A percentile compares a stretch with the other conserved stretches of the same genome.
phyloP scores from a whole-genome alignment of 2,113 vertebrate species.

The Myotis lucifugus region DNA sequence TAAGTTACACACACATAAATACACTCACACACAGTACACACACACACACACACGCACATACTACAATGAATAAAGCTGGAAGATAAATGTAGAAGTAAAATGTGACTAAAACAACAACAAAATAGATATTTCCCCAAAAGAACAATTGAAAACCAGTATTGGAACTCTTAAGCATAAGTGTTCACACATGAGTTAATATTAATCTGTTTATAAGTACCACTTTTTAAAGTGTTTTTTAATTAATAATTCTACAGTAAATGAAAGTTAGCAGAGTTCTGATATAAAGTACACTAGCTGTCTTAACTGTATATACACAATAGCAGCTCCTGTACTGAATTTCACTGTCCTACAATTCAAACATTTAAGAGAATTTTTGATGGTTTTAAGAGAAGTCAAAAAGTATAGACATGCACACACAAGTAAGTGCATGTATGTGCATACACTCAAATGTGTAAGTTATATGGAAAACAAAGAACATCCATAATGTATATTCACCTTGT shows the following conservation, averaged over 20 bases:
- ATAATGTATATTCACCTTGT: neutral
- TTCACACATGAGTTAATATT: neutral
- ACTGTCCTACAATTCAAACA: neutral
- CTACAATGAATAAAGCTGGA: neutral
- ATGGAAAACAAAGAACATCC: neutral
- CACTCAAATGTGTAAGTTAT: neutral
- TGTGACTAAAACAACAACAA: neutral
- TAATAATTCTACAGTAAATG: neutral
- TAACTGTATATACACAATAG: neutral
- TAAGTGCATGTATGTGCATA: neutral
- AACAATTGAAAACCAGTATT: neutral
- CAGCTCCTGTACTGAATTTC: neutral
- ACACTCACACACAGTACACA: neutral
- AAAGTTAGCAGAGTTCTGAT: neutral
- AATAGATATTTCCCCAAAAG: neutral
- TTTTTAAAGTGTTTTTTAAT: neutral
- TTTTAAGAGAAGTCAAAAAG: neutral
- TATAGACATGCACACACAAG: neutral
- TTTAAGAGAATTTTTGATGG: neutral
- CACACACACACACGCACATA: neutral
- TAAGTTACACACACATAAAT: neutral
- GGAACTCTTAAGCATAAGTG: neutral
- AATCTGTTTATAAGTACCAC: neutral
- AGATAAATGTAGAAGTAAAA: neutral
- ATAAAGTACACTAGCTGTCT: neutral